Evolutionary conservation across 2,113 vertebrate genomes (phyloP).

Genomic region (Chaetops frenatus): DNA sequence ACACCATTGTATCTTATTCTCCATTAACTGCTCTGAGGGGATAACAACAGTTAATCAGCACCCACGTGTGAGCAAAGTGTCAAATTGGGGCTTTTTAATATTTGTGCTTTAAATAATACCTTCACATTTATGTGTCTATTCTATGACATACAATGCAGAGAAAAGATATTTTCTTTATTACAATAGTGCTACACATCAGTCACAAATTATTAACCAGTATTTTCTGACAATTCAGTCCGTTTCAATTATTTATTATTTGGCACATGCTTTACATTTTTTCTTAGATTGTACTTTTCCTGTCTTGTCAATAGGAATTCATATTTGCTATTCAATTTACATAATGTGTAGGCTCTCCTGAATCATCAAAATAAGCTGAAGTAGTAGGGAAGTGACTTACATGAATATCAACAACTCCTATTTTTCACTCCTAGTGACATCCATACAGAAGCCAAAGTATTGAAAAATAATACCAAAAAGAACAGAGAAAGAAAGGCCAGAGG

Average conservation of each 20-base stretch:
- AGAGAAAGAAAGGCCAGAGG: not conserved
- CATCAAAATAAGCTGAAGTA: slow-evolving; percentile 21
- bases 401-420: not conserved
- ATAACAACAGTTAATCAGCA: not conserved
- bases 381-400: not conserved
- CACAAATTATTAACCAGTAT: slow-evolving; percentile 5
- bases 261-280: not conserved
- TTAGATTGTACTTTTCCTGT: not conserved
- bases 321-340: slow-evolving; percentile 43
- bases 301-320: slow-evolving; percentile 29
- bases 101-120: not conserved
- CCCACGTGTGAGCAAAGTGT: not conserved
- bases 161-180: not conserved
- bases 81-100: not conserved
- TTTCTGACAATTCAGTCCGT: not conserved
- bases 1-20: not conserved
- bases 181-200: not conserved
- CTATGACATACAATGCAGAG: not conserved
- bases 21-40: not conserved
- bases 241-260: slow-evolving; percentile 45
- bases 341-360: slow-evolving; percentile 26
- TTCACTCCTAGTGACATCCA: not conserved
- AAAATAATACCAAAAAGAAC: not conserved
- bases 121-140: not conserved
- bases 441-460: not conserved